Evolutionary conservation across 2,113 vertebrate genomes (phyloP).

Genomic region (Raja brachyura): DNA sequence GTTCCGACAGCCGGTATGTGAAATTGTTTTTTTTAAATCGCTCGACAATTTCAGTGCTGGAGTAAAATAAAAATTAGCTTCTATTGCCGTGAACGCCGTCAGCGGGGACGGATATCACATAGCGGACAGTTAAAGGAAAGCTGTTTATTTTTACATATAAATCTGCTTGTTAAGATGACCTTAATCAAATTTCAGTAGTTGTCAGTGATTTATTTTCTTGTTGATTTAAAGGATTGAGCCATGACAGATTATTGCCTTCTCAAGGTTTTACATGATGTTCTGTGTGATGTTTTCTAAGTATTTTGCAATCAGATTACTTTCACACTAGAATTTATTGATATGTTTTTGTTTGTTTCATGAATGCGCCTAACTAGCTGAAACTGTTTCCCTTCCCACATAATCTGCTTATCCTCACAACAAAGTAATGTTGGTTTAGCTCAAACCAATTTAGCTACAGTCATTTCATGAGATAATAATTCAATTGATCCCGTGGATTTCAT

Average conservation of each 20-base stretch:
- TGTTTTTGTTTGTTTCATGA: background rate
- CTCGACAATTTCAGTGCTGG: too few species aligned
- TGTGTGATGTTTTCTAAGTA: background rate
- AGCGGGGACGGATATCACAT: too few species aligned
- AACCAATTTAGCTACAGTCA: constrained; percentile 12
- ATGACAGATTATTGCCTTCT: background rate
- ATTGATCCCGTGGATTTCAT: background rate
- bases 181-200: too few species aligned
- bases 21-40: too few species aligned
- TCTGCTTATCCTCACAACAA: background rate
- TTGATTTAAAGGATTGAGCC: background rate
- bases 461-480: constrained; percentile 30
- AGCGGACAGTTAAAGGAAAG: too few species aligned
- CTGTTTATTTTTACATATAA: too few species aligned
- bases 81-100: too few species aligned
- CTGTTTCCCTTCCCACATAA: background rate
- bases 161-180: too few species aligned
- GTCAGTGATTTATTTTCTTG: background rate
- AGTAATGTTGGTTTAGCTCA: background rate
- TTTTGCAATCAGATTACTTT: constrained; percentile 21
- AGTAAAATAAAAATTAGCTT: too few species aligned
- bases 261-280: background rate
- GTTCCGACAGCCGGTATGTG: too few species aligned
- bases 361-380: background rate
- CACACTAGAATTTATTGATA: background rate